These are phyloP conservation scores for Cotesia glomerata DNA, from an alignment of 1,140 invertebrate species.

Conservation along the genomic window DNA sequence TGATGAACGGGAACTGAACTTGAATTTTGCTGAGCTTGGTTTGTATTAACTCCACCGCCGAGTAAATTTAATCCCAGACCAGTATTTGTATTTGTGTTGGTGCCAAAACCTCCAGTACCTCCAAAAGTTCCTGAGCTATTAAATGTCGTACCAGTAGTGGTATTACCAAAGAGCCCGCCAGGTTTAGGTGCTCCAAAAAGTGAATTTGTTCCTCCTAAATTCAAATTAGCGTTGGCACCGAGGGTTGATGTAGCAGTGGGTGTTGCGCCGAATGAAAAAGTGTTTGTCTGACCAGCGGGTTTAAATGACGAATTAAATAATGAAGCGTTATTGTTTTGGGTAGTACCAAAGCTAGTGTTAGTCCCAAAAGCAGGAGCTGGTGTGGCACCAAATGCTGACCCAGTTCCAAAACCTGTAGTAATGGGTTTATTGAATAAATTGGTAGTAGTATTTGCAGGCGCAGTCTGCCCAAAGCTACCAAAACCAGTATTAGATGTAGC, in stretches of 20 bases:
- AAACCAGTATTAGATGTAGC: slow-evolving; percentile 59
- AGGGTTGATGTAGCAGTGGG: slow-evolving; percentile 57
- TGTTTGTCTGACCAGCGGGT: slow-evolving; percentile 51
- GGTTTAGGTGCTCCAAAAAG: slow-evolving; percentile 65
- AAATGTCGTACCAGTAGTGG: slow-evolving; percentile 46
- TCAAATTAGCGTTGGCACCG: slow-evolving; percentile 54
- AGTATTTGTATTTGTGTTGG: slow-evolving; percentile 51
- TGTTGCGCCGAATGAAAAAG: slow-evolving; percentile 64
- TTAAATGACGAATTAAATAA: slow-evolving; percentile 64
- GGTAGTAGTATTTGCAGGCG: slow-evolving; percentile 54
- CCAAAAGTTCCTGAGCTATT: slow-evolving; percentile 55
- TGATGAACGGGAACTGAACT: slow-evolving; percentile 66
- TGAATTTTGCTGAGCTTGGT: slow-evolving; percentile 51
- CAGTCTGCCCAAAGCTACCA: slow-evolving; percentile 59
- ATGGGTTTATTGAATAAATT: slow-evolving; percentile 59
- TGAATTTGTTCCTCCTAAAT: slow-evolving; percentile 56
- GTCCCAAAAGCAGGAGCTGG: slow-evolving; percentile 61
- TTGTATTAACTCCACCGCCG: slow-evolving; percentile 45
- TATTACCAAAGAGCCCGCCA: slow-evolving; percentile 66
- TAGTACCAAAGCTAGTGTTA: slow-evolving; percentile 56
- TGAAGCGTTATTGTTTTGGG: slow-evolving; percentile 56
- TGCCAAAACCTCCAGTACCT: slow-evolving; percentile 51
- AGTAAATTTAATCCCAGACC: slow-evolving; percentile 48
- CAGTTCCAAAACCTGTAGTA: slow-evolving; percentile 65
- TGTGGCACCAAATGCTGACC: slow-evolving; percentile 60